Evolutionary conservation across 2,888 invertebrate genomes (phyloP).

Genomic region (Choristoneura rosaceana): DNA sequence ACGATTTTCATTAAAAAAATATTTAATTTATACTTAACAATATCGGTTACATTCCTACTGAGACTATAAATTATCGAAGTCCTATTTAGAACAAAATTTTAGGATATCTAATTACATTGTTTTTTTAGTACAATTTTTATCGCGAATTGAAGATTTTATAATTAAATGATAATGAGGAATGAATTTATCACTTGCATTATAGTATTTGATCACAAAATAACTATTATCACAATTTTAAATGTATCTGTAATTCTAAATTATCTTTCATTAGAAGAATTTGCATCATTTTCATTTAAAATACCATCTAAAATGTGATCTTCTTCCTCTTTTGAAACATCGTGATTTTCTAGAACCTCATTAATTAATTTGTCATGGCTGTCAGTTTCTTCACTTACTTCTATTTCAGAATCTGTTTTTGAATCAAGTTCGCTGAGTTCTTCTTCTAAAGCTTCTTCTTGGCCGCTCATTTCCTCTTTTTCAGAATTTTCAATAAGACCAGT

Average conservation of each 20-base stretch:
- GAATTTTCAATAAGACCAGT: slow-evolving; percentile 1
- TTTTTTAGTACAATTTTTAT: not conserved
- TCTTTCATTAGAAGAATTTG: slow-evolving; percentile 30
- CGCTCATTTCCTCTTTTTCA: slow-evolving; percentile 12
- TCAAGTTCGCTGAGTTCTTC: slow-evolving; percentile 42
- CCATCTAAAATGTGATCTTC: slow-evolving; percentile 58
- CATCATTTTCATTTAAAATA: slow-evolving; percentile 56
- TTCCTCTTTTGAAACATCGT: slow-evolving; percentile 52
- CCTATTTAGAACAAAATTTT: too few relatives aligned
- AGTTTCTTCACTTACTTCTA: slow-evolving; percentile 37
- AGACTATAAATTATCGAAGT: slow-evolving; percentile 6
- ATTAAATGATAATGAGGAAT: slow-evolving; percentile 32
- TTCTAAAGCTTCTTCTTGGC: slow-evolving; percentile 23
- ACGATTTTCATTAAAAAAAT: slow-evolving; percentile 15
- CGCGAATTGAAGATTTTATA: not conserved
- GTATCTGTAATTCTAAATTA: not conserved
- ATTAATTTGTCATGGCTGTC: slow-evolving; percentile 46
- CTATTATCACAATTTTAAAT: slow-evolving; percentile 44
- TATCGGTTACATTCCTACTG: slow-evolving; percentile 1
- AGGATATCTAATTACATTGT: not conserved
- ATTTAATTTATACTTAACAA: slow-evolving; percentile 19
- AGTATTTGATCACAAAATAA: slow-evolving; percentile 34
- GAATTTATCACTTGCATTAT: slow-evolving; percentile 32
- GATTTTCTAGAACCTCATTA: slow-evolving; percentile 49
- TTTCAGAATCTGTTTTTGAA: slow-evolving; percentile 43